Evolutionary conservation across 2,113 vertebrate species (phyloP), one percentile per base, ranked within the genome.

Genomic region (Oreochromis spilurus): DNA sequence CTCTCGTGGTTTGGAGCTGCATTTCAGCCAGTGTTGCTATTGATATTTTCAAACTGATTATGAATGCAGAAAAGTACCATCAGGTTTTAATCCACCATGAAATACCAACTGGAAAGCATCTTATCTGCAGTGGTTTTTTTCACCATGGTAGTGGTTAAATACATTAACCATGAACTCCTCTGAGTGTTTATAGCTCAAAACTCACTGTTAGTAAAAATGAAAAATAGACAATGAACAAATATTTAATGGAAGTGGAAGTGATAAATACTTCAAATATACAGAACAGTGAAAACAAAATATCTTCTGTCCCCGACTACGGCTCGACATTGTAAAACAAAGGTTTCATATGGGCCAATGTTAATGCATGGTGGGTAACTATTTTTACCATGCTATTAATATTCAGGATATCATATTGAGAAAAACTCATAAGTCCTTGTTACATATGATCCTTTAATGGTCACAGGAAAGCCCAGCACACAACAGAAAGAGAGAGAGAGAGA

Each of bases 361-460:
- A 82, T 58, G 58, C 84, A 31, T 58, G 16, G 53, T 31, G 65
- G 48, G 50, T 17, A 36, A 58, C 84, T 87, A 90, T 93, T 94
- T 83, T 77, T 60, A 3, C 45, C 26, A 53, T 10, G 53, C 88
- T 93, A 93, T 86, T 87, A 89, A 93, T 93, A 93, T 72, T 34
- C 55, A 40, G 16, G 26, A 53, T 67, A 43, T 54, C 34, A 65
- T 34, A 24, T 48, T 82, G 75, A 67, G 78, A 88, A 57, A 86
- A 87, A 60, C 12, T 13, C 34, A 21, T 17, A 55, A 89, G 50
- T 65, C 75, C 85, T 52, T 57, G 26, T 34, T 79, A 84, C 86
- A 92, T 90, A 90, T 52, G 83, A 90, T 26, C 5, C 67, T 29
- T 6, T 45, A 52, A 94, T n/a, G 65, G 45, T 83, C 54, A 91